Evolutionary conservation across 2,113 vertebrate genomes (phyloP).

Genomic region (Xyrauchen texanus): DNA sequence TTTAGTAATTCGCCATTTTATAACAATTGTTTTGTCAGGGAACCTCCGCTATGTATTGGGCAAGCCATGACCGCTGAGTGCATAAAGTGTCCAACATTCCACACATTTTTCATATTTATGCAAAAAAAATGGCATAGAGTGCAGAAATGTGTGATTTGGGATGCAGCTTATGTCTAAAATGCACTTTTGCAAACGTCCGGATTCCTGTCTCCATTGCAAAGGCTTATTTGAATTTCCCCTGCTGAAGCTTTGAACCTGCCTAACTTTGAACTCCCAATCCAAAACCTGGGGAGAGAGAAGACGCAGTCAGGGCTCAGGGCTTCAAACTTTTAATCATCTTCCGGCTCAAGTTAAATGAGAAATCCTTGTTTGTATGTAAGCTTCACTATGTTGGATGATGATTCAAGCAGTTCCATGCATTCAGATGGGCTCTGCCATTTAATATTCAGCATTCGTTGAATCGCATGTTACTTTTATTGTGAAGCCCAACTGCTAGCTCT

Average conservation of each 20-base stretch:
- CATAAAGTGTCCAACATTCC: too few species aligned
- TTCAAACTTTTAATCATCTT: conserved; percentile 54
- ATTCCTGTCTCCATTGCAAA: conserved; percentile 47
- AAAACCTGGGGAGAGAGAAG: conserved; percentile 27
- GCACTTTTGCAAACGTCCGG: background rate
- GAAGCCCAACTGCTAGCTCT: background rate
- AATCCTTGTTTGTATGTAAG: conserved; percentile 40
- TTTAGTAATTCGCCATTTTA: too few species aligned
- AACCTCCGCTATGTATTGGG: too few species aligned
- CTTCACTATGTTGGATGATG: conserved; percentile 11
- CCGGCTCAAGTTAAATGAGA: conserved; percentile 36
- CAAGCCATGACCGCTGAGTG: too few species aligned
- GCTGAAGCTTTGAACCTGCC: conserved; percentile 72
- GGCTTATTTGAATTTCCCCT: conserved; percentile 56
- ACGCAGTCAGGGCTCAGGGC: conserved; percentile 28
- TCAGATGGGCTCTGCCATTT: conserved; percentile 10
- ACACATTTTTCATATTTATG: too few species aligned
- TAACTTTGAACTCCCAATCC: conserved; percentile 73
- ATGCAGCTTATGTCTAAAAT: too few species aligned
- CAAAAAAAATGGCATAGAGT: too few species aligned
- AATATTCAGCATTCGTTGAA: background rate
- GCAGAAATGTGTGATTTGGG: too few species aligned
- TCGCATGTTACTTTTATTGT: conserved; percentile 9
- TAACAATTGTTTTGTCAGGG: too few species aligned
- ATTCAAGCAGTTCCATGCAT: background rate